Evolutionary conservation across 2,888 invertebrate species (phyloP).

Genomic region (Pteria penguin): DNA sequence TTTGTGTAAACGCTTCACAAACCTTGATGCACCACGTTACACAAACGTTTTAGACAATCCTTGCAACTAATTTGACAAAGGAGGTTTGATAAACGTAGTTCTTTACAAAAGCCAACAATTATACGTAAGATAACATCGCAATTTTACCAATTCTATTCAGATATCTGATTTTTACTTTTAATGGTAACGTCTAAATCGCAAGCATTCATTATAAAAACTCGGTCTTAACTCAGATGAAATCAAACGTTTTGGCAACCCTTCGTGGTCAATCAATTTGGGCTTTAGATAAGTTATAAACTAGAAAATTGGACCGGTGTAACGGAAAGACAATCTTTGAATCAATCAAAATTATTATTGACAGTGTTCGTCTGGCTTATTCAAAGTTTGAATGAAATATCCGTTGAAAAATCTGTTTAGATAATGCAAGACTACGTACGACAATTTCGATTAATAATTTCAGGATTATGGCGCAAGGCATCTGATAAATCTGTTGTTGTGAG

Average conservation of each 20-base stretch:
- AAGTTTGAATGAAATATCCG: too few relatives aligned
- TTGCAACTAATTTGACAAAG: background rate
- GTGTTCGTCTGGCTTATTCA: too few relatives aligned
- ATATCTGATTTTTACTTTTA: background rate
- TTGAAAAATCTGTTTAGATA: too few relatives aligned
- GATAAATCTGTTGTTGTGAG: too few relatives aligned
- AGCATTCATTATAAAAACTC: background rate
- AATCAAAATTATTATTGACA: background rate
- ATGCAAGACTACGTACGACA: too few relatives aligned
- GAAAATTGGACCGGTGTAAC: background rate
- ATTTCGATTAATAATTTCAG: too few relatives aligned
- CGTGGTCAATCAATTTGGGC: background rate
- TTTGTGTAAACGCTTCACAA: background rate
- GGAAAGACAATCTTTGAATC: background rate
- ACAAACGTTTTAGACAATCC: too few relatives aligned
- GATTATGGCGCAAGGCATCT: too few relatives aligned
- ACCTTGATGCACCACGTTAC: background rate
- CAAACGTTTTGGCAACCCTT: background rate
- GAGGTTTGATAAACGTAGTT: background rate
- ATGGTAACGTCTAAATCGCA: background rate
- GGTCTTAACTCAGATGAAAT: background rate
- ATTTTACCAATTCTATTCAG: background rate
- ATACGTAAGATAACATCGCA: background rate
- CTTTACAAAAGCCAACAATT: background rate
- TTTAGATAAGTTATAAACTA: background rate